These are phyloP conservation scores for Mythimna impura DNA, from an alignment of 2,888 invertebrate genomes.

Conservation along the genomic window DNA sequence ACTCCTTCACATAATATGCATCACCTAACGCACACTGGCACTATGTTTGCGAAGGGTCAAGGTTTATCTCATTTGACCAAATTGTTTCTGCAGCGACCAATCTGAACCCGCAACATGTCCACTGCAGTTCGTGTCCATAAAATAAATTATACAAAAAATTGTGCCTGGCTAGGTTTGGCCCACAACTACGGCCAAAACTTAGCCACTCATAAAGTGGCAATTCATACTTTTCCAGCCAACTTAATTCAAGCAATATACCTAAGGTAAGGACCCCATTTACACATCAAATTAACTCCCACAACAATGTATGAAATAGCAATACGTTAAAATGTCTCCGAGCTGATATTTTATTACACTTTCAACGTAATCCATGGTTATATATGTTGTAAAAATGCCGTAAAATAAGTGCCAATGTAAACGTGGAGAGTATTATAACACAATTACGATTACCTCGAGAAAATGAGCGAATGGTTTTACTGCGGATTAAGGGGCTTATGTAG, in stretches of 20 bases:
- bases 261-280: conserved; percentile 7
- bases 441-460: conserved; percentile 60
- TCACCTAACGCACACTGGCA: no score
- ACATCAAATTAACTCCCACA: conserved; percentile 40
- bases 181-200: no score
- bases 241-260: neutral
- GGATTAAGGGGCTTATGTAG: conserved; percentile 35
- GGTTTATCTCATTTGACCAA: no score
- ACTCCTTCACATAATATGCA: no score
- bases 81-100: no score
- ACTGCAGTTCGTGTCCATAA: no score
- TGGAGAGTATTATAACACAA: conserved; percentile 51
- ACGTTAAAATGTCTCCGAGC: conserved; percentile 55
- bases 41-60: no score
- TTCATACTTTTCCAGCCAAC: neutral
- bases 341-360: conserved; percentile 68
- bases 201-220: neutral
- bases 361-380: conserved; percentile 69
- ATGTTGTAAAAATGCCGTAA: conserved; percentile 64
- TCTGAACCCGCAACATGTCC: no score
- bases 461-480: conserved; percentile 58
- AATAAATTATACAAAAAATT: no score
- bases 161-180: no score
- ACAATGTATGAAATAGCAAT: conserved; percentile 51
- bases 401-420: conserved; percentile 62